Evolutionary conservation across 1,140 invertebrate species (phyloP).

Genomic region (Plodia interpunctella): DNA sequence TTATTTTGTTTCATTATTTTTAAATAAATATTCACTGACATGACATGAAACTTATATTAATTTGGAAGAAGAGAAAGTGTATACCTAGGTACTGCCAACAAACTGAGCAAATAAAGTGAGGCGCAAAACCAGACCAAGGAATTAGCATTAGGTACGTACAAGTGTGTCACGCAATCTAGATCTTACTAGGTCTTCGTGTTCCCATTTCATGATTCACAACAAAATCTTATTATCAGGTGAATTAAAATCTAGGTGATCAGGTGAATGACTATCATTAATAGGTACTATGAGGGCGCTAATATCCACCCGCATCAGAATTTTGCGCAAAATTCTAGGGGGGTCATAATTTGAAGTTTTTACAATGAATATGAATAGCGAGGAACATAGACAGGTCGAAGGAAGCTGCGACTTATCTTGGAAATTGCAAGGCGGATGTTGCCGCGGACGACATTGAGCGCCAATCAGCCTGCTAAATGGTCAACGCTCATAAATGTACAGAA

Average conservation of each 20-base stretch:
- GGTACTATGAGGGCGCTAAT: no score
- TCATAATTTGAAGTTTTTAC: no score
- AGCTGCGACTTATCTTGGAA: slow-evolving; percentile 62
- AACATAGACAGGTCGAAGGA: slow-evolving; percentile 34
- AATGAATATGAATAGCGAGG: background rate
- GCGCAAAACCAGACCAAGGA: slow-evolving; percentile 29
- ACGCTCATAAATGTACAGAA: slow-evolving; percentile 21
- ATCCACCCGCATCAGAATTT: no score
- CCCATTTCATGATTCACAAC: no score
- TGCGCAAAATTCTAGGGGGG: no score
- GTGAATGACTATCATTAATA: background rate
- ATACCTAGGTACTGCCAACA: slow-evolving; percentile 9
- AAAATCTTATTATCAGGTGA: no score
- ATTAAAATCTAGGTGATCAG: background rate
- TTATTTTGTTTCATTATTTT: no score
- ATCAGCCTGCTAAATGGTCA: slow-evolving; percentile 55
- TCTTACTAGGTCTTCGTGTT: slow-evolving; percentile 15
- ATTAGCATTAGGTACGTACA: slow-evolving; percentile 23
- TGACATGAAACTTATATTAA: background rate
- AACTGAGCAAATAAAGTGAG: slow-evolving; percentile 24
- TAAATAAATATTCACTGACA: no score
- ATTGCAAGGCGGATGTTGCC: slow-evolving; percentile 62
- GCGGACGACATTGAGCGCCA: slow-evolving; percentile 68
- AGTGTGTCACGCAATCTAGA: slow-evolving; percentile 22
- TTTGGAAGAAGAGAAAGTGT: slow-evolving; percentile 19